Evolutionary conservation across 2,888 invertebrate genomes (phyloP).

Genomic region (Strigamia transsilvanica): DNA sequence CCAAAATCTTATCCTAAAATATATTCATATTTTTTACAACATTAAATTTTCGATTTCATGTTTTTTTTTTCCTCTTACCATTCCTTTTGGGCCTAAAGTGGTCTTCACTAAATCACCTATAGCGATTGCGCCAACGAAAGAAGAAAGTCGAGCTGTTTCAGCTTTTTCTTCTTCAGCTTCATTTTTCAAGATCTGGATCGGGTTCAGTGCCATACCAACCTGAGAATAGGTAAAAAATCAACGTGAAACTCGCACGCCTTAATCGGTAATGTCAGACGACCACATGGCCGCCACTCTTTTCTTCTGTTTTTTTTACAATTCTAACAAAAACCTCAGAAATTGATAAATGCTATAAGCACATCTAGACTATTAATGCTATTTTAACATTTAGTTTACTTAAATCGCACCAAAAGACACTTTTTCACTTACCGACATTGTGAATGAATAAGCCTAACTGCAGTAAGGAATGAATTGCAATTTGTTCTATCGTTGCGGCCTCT

Average conservation of each 20-base stretch:
- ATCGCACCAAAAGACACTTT: neutral
- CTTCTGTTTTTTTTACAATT: neutral
- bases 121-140: constrained; percentile 98
- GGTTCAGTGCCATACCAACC: constrained; percentile 72
- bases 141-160: constrained; percentile 95
- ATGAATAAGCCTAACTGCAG: constrained; percentile 6
- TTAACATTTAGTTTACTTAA: neutral
- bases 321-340: neutral
- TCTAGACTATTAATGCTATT: neutral
- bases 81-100: constrained; percentile 98
- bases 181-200: constrained; percentile 90
- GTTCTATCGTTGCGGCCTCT: neutral
- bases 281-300: constrained; percentile 1
- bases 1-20: constrained; percentile 78
- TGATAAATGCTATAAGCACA: neutral
- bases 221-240: neutral
- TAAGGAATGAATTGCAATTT: neutral
- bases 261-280: constrained; percentile 1
- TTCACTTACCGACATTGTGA: constrained; percentile 38
- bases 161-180: constrained; percentile 98
- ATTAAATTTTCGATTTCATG: too few species aligned
- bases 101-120: constrained; percentile 98
- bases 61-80: constrained; percentile 68
- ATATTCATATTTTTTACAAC: neutral
- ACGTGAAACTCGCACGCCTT: neutral